Conservation (phyloP, 2,888 invertebrate genomes). For the Luperina testacea region DNA sequence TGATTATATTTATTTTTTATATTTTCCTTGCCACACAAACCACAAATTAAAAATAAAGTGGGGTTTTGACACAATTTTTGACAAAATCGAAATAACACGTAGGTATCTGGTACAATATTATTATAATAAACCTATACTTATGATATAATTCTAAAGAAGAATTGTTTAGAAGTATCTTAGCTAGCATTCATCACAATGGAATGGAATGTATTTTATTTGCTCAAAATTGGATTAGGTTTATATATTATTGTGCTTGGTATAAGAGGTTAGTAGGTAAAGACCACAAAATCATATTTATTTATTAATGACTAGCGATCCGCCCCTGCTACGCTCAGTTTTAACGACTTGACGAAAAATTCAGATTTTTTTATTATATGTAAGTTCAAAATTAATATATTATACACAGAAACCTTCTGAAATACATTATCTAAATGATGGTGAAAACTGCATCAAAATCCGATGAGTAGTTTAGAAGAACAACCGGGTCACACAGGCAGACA, state of each 20-base stretch:
- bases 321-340: neutral
- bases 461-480: neutral
- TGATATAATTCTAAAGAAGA: constrained; percentile 68
- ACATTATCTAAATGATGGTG: neutral
- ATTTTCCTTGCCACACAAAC: too few relatives aligned
- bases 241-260: neutral
- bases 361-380: neutral
- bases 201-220: constrained; percentile 48
- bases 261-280: neutral
- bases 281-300: neutral
- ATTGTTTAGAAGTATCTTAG: constrained; percentile 54
- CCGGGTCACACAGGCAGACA: neutral
- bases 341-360: neutral
- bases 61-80: constrained; percentile 30
- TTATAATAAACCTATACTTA: constrained; percentile 69
- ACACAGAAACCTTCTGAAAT: neutral
- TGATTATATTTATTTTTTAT: too few relatives aligned
- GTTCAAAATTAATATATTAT: neutral
- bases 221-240: constrained; percentile 42
- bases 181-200: constrained; percentile 59
- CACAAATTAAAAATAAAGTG: neutral
- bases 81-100: constrained; percentile 46
- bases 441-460: neutral
- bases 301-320: neutral
- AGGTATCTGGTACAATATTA: constrained; percentile 64